These are phyloP conservation scores for Cariama cristata DNA, from an alignment of 2,113 vertebrate species.

Conservation along the genomic window DNA sequence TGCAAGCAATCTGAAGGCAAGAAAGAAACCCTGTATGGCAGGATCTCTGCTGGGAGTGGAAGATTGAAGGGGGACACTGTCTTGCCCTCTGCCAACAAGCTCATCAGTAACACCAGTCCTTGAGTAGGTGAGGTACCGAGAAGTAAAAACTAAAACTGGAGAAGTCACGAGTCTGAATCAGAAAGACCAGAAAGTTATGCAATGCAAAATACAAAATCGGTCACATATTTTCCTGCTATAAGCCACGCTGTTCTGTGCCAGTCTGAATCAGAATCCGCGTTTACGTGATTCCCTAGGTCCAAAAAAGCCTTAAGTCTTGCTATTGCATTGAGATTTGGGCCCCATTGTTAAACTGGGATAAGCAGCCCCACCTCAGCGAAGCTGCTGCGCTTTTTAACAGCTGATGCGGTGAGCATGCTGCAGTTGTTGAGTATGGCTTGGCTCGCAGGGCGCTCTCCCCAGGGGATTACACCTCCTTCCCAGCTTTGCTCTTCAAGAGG, in stretches of 20 bases:
- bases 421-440: neutral
- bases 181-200: neutral
- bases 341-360: neutral
- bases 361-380: neutral
- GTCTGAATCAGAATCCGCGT: neutral
- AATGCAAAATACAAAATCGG: neutral
- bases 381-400: neutral
- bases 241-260: neutral
- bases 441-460: neutral
- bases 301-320: neutral
- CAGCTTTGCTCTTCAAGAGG: slow-evolving; percentile 24
- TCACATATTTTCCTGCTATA: neutral
- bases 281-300: neutral
- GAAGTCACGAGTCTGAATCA: neutral
- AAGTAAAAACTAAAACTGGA: neutral
- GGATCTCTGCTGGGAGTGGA: neutral
- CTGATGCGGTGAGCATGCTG: neutral
- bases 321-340: neutral
- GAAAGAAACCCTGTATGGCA: neutral
- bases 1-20: neutral
- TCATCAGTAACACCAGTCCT: neutral
- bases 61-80: neutral
- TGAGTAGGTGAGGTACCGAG: neutral
- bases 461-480: slow-evolving; percentile 2
- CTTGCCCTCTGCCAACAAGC: neutral